Conservation (phyloP, 1,140 invertebrate species). For the Leptinotarsa defecta region DNA sequence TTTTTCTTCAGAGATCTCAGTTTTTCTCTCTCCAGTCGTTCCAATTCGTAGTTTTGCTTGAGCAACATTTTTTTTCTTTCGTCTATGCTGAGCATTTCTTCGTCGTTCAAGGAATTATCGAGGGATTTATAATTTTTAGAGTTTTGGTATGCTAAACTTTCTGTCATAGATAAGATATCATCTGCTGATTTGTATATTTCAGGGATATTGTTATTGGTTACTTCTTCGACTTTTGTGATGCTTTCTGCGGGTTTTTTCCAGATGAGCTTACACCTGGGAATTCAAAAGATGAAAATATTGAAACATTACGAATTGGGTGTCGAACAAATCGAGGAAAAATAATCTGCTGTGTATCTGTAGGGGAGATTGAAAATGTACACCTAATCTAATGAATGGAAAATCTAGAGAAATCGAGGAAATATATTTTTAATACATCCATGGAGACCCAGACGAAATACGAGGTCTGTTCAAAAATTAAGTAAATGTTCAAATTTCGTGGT, state of each 20-base stretch:
- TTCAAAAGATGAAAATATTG: too few species aligned
- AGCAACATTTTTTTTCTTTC: constrained; percentile 35
- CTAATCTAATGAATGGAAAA: too few species aligned
- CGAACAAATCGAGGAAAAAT: too few species aligned
- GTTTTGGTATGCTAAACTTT: constrained; percentile 13
- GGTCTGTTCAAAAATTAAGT: too few species aligned
- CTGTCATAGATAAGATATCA: constrained; percentile 28
- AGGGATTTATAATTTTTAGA: constrained; percentile 28
- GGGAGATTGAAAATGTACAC: too few species aligned
- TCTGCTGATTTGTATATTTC: constrained; percentile 32
- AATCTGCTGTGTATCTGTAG: too few species aligned
- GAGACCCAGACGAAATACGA: too few species aligned
- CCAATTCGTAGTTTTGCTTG: constrained; percentile 31
- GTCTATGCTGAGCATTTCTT: constrained; percentile 27
- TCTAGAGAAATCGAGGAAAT: too few species aligned
- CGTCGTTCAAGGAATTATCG: constrained; percentile 32
- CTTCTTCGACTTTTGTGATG: neutral
- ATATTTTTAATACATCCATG: too few species aligned
- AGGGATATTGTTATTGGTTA: neutral
- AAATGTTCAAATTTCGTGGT: too few species aligned
- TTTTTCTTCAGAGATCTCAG: constrained; percentile 1
- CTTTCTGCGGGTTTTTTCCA: constrained; percentile 24
- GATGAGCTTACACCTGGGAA: neutral
- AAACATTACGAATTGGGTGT: too few species aligned
- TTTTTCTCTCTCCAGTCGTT: constrained; percentile 7